phyloP scores from a whole-genome alignment of 2,797 vertebrate genomes.

The Mormyrops boulengeri region DNA sequence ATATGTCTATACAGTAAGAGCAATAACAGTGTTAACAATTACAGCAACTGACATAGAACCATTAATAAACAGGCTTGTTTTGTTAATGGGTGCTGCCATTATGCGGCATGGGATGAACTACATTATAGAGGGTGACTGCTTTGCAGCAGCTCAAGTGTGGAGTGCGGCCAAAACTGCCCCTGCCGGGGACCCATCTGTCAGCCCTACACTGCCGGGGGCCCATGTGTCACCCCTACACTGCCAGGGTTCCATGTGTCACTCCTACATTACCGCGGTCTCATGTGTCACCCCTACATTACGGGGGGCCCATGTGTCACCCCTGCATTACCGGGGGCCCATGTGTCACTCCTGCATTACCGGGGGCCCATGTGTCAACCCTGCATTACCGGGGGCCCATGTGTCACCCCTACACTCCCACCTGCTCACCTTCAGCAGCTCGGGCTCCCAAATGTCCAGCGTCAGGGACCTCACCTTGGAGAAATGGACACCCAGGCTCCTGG shows the following conservation, averaged over 20 bases:
- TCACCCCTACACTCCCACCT: not conserved
- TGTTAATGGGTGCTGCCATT: not conserved
- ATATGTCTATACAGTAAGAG: not conserved
- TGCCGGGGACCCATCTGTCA: not conserved
- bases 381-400: too few species aligned
- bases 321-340: too few species aligned
- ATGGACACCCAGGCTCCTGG: conserved; percentile 94
- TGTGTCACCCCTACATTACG: not conserved
- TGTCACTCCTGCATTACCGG: too few species aligned
- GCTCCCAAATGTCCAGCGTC: conserved; percentile 94
- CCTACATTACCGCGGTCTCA: too few species aligned
- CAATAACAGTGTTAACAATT: not conserved
- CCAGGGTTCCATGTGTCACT: too few species aligned
- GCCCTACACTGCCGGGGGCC: not conserved
- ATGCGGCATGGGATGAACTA: not conserved
- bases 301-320: too few species aligned
- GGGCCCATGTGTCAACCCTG: too few species aligned
- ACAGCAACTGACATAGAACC: not conserved
- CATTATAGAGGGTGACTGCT: not conserved
- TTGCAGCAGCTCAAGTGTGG: not conserved
- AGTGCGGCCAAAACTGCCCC: not conserved
- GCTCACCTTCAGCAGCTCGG: conserved; percentile 89
- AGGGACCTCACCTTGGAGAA: conserved; percentile 96
- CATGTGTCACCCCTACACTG: not conserved
- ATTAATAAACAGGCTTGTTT: not conserved